Evolutionary conservation across 2,797 vertebrate genomes (phyloP).

Genomic region (Arremon brunneinucha): DNA sequence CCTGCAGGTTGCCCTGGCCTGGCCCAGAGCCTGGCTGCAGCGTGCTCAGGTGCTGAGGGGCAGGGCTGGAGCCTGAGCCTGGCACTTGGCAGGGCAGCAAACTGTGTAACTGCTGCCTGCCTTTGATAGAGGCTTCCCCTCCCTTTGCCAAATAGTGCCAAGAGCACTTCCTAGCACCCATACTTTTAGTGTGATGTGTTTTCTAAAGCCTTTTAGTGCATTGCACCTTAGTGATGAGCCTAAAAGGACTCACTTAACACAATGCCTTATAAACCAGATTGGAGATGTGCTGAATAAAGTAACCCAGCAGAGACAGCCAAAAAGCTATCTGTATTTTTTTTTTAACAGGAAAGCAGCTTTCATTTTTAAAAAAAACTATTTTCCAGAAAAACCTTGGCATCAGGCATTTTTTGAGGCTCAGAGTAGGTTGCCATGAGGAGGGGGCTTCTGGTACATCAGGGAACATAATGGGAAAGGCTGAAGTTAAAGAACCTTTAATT

Average conservation of each 20-base stretch:
- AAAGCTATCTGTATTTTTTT: neutral
- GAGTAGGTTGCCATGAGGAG: neutral
- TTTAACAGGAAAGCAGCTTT: neutral
- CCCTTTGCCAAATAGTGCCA: neutral
- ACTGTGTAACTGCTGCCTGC: neutral
- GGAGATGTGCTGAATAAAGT: neutral
- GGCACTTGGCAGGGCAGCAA: neutral
- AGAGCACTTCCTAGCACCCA: neutral
- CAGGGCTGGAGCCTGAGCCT: neutral
- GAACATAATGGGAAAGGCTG: conserved; percentile 20
- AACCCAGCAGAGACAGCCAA: neutral
- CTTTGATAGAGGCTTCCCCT: neutral
- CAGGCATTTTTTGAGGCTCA: neutral
- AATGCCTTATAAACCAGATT: neutral
- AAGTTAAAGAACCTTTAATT: conserved; percentile 57
- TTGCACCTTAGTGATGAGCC: neutral
- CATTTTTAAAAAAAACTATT: neutral
- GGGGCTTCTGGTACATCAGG: neutral
- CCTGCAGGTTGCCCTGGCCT: neutral
- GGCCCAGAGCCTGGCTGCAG: rapidly evolving
- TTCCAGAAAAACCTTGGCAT: neutral
- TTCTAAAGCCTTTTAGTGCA: conserved; percentile 39
- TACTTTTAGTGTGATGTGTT: neutral
- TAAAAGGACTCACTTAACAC: conserved; percentile 29
- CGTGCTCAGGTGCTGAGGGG: rapidly evolving